These are phyloP conservation scores for Abrostola tripartita DNA, from an alignment of 2,888 invertebrate genomes.

Conservation along the genomic window DNA sequence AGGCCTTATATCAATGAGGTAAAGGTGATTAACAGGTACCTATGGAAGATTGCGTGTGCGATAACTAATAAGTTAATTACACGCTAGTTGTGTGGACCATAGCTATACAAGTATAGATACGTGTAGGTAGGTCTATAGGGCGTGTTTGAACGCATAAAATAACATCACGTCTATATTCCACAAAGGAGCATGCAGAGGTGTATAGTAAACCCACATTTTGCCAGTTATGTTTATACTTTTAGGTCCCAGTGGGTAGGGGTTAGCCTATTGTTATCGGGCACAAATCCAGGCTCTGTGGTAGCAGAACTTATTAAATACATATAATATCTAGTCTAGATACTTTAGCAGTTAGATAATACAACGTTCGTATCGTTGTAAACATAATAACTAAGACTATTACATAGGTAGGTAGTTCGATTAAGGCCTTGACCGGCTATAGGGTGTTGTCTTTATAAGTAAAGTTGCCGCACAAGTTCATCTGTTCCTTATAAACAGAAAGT, in stretches of 20 bases:
- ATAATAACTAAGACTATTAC: conserved; percentile 24
- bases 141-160: not conserved
- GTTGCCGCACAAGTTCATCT: conserved; percentile 14
- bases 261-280: too few species aligned
- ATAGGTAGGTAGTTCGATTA: conserved; percentile 19
- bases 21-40: conserved; percentile 14
- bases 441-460: conserved; percentile 25
- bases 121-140: not conserved
- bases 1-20: conserved; percentile 16
- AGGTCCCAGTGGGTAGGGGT: too few species aligned
- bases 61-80: conserved; percentile 28
- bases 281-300: too few species aligned
- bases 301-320: not conserved
- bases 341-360: conserved; percentile 7
- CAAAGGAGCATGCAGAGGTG: too few species aligned
- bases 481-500: conserved; percentile 10
- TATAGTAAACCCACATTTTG: too few species aligned
- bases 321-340: not conserved
- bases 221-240: too few species aligned
- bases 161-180: too few species aligned
- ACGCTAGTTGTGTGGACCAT: conserved; percentile 22
- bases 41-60: conserved; percentile 5
- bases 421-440: conserved; percentile 41
- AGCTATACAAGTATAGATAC: conserved; percentile 7
- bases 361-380: conserved; percentile 15